Evolutionary conservation across 2,797 vertebrate genomes (phyloP).

Genomic region (Channallabes apus): DNA sequence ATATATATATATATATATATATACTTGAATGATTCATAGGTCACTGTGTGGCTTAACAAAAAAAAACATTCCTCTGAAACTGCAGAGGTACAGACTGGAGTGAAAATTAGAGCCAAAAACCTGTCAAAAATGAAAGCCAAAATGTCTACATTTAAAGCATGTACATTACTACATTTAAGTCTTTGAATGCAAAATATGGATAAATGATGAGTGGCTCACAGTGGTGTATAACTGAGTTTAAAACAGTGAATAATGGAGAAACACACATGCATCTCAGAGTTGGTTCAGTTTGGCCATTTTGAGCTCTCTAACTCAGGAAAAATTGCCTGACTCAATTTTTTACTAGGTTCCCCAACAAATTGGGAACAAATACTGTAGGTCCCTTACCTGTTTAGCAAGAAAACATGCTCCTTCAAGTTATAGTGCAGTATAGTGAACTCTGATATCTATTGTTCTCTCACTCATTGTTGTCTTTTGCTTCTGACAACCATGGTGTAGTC

Average conservation of each 20-base stretch:
- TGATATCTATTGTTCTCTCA: neutral
- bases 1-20: no score
- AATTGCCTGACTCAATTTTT: neutral
- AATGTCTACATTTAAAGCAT: no score
- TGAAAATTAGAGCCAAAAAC: no score
- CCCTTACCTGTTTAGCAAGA: neutral
- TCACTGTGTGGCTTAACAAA: no score
- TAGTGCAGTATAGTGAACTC: neutral
- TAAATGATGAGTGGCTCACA: no score
- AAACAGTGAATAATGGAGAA: neutral
- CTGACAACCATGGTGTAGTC: neutral
- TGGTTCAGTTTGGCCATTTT: neutral
- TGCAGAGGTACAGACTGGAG: no score
- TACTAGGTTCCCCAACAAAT: neutral
- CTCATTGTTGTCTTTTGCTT: neutral
- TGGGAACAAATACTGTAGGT: neutral
- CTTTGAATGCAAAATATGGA: no score
- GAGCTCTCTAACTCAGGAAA: neutral
- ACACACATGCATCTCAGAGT: neutral
- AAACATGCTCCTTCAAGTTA: neutral
- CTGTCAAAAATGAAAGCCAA: no score
- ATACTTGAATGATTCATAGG: no score
- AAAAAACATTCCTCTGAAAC: no score
- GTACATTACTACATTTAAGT: no score
- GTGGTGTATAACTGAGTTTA: neutral